Percentiles rank a stretch among this genome's conserved stretches.
These are phyloP conservation scores for Pteria penguin DNA, from an alignment of 2,888 invertebrate genomes.

Conservation along the genomic window DNA sequence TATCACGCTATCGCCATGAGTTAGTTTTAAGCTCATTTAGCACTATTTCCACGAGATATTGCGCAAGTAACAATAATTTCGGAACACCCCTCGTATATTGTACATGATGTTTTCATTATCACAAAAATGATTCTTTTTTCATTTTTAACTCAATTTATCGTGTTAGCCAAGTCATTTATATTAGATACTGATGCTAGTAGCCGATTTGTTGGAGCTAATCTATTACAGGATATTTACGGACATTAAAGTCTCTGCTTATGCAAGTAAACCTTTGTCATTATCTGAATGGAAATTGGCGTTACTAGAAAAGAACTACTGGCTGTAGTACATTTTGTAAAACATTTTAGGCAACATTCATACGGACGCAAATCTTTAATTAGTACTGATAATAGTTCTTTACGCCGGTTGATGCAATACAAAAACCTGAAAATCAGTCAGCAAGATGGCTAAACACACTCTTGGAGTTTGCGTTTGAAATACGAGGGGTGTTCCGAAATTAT, in stretches of 20 bases:
- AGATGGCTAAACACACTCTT: slow-evolving; percentile 9
- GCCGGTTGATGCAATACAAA: slow-evolving; percentile 12
- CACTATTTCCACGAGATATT: no score
- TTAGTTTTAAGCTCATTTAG: no score
- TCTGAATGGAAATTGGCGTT: slow-evolving; percentile 4
- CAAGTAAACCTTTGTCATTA: neutral
- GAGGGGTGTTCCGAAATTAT: no score
- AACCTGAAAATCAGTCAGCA: neutral
- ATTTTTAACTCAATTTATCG: no score
- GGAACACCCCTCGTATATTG: no score
- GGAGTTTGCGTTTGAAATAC: no score
- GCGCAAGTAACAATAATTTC: no score
- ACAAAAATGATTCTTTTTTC: no score
- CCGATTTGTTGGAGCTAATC: slow-evolving; percentile 5
- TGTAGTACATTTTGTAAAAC: slow-evolving; percentile 11
- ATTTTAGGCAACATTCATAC: no score
- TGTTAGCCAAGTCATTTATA: neutral
- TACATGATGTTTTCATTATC: no score
- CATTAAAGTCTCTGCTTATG: neutral
- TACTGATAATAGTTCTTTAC: slow-evolving; percentile 3
- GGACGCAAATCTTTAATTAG: neutral
- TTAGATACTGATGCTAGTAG: neutral
- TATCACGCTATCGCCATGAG: no score
- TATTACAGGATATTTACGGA: slow-evolving; percentile 6
- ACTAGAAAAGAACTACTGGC: slow-evolving; percentile 13